Evolutionary conservation across 2,888 invertebrate species (phyloP).

Genomic region (Erebia epiphron): DNA sequence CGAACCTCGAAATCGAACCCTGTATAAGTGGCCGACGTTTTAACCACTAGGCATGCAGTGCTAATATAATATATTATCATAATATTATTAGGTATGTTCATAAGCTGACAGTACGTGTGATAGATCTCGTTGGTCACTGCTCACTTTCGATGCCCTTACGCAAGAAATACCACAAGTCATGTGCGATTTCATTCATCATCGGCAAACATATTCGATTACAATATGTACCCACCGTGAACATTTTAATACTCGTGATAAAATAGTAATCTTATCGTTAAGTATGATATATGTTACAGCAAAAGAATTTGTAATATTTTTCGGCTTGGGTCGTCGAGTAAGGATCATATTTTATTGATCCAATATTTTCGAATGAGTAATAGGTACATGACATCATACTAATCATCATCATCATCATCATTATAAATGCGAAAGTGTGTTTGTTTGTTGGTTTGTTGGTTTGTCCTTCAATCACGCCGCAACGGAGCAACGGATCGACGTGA

Average conservation of each 20-base stretch:
- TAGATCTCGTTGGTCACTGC: conserved; percentile 58
- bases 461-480: too few relatives aligned
- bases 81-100: conserved; percentile 11
- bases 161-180: conserved; percentile 34
- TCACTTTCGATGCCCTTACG: conserved; percentile 66
- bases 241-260: background rate
- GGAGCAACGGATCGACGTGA: too few relatives aligned
- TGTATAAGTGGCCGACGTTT: too few relatives aligned
- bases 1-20: too few relatives aligned
- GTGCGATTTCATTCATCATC: conserved; percentile 34
- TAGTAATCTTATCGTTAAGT: background rate
- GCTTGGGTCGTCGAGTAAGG: background rate
- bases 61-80: background rate
- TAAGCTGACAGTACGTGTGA: conserved; percentile 53
- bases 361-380: too few relatives aligned
- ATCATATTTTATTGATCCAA: background rate
- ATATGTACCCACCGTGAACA: background rate
- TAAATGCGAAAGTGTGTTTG: too few relatives aligned
- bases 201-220: background rate
- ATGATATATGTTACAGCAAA: background rate
- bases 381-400: too few relatives aligned
- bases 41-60: too few relatives aligned
- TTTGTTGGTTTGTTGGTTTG: too few relatives aligned
- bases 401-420: too few relatives aligned
- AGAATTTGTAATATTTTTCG: background rate